These are phyloP conservation scores for Esox niger DNA, from an alignment of 2,113 vertebrate species.

Conservation along the genomic window DNA sequence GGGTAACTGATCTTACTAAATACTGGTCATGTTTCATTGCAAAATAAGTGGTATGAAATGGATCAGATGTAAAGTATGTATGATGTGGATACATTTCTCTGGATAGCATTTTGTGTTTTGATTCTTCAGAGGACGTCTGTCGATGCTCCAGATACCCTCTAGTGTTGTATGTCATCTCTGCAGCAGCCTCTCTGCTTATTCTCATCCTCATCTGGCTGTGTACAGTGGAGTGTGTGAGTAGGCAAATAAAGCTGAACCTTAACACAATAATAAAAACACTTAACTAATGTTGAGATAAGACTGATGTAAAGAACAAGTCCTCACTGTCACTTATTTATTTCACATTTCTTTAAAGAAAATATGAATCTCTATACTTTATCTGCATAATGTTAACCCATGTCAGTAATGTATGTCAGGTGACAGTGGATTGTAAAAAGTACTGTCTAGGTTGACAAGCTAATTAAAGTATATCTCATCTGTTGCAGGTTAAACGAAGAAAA, in stretches of 20 bases:
- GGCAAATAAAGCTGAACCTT: not conserved
- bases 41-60: too few relatives aligned
- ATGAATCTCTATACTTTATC: too few relatives aligned
- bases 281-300: not conserved
- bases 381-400: too few relatives aligned
- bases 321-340: not conserved
- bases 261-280: not conserved
- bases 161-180: constrained; percentile 51
- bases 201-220: constrained; percentile 36
- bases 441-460: too few relatives aligned
- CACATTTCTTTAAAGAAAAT: too few relatives aligned
- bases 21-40: too few relatives aligned
- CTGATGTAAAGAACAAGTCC: too few relatives aligned
- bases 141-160: constrained; percentile 42
- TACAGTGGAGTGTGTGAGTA: constrained; percentile 55
- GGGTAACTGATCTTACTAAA: too few relatives aligned
- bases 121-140: constrained; percentile 38
- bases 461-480: not conserved
- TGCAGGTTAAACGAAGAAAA: constrained; percentile 36
- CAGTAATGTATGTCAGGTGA: not conserved
- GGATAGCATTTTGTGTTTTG: constrained; percentile 5
- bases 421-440: too few relatives aligned
- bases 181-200: constrained; percentile 38
- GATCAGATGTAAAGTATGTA: too few relatives aligned
- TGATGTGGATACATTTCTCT: not conserved